A percentile compares a stretch with the other conserved stretches of the same genome.
These are phyloP conservation scores for Eueides isabella DNA, from an alignment of 1,140 invertebrate species.

Conservation along the genomic window DNA sequence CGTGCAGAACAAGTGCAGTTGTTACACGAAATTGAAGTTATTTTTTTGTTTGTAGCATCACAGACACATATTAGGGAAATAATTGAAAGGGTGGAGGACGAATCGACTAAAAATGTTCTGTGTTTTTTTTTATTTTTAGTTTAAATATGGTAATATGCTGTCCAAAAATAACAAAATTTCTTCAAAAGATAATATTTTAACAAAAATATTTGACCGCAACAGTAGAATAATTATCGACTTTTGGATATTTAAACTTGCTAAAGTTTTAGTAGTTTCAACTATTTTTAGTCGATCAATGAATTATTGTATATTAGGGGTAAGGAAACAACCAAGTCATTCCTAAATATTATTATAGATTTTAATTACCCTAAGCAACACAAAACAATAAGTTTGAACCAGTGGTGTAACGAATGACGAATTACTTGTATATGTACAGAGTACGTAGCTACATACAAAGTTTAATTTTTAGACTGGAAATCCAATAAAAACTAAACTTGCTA, in stretches of 20 bases:
- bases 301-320: background rate
- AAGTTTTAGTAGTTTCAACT: background rate
- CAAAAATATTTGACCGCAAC: too few species aligned
- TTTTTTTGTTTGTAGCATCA: background rate
- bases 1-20: background rate
- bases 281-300: background rate
- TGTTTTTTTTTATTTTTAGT: background rate
- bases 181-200: too few species aligned
- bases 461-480: background rate
- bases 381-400: background rate
- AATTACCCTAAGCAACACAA: too few species aligned
- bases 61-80: background rate
- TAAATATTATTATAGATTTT: too few species aligned
- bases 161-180: too few species aligned
- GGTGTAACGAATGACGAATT: background rate
- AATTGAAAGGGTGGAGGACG: background rate
- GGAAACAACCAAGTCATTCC: too few species aligned
- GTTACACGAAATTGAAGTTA: background rate
- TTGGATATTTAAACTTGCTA: too few species aligned
- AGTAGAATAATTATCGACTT: too few species aligned
- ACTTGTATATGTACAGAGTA: too few species aligned
- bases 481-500: too few species aligned
- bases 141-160: too few species aligned
- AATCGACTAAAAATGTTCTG: background rate
- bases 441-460: too few species aligned